Conservation (phyloP, 2,888 invertebrate species). For the Sminthurinus aureus region DNA sequence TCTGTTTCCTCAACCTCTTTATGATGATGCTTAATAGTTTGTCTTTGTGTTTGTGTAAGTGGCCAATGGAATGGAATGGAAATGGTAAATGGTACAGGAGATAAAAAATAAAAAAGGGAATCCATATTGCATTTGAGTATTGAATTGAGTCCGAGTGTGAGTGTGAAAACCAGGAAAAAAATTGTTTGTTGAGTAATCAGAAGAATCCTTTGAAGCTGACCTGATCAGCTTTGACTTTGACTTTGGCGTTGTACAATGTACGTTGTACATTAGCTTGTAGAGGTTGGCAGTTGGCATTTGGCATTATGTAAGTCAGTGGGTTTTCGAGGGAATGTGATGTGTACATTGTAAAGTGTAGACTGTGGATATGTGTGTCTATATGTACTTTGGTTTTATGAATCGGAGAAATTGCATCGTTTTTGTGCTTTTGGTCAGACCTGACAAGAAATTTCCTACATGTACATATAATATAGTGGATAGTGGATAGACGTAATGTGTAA, state of each 20-base stretch:
- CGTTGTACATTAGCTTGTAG: no score
- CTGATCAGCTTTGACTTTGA: no score
- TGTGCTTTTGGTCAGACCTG: neutral
- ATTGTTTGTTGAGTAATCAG: slow-evolving; percentile 36
- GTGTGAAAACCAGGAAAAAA: slow-evolving; percentile 9
- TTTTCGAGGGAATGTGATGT: slow-evolving; percentile 25
- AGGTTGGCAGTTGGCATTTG: no score
- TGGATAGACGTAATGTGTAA: neutral
- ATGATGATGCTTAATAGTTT: no score
- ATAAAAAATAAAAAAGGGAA: neutral
- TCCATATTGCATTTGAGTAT: slow-evolving; percentile 2
- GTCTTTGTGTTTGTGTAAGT: no score
- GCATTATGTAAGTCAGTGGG: slow-evolving; percentile 44
- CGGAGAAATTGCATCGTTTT: slow-evolving; percentile 1
- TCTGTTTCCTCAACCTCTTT: no score
- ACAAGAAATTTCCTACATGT: neutral
- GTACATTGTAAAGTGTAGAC: neutral
- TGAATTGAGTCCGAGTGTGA: neutral
- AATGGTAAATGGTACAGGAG: no score
- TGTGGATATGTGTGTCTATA: neutral
- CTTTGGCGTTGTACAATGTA: no score
- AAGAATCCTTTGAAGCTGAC: neutral
- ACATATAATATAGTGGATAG: neutral
- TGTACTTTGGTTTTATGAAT: slow-evolving; percentile 1
- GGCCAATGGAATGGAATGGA: no score